Conservation (phyloP, 2,113 vertebrate genomes). For the Passer montanus region DNA sequence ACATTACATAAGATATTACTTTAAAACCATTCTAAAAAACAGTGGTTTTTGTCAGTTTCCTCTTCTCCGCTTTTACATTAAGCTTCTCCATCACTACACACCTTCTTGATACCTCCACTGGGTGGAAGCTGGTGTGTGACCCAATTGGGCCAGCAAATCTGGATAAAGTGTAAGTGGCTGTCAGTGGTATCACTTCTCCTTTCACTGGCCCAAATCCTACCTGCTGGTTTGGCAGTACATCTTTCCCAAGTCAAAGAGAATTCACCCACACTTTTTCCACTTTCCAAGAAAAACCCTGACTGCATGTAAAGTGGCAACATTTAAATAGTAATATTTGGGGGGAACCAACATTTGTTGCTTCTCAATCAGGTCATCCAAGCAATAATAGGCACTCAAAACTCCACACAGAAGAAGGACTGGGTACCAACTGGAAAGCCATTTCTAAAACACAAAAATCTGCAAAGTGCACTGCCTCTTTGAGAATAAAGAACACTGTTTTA, state of each 20-base stretch:
- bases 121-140: not conserved
- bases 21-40: not conserved
- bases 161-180: not conserved
- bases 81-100: not conserved
- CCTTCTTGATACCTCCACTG: not conserved
- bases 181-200: rapidly evolving
- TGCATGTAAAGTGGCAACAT: not conserved
- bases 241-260: not conserved
- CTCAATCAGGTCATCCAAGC: not conserved
- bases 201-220: not conserved
- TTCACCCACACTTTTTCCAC: not conserved
- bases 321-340: not conserved
- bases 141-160: not conserved
- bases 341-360: not conserved
- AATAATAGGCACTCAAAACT: not conserved
- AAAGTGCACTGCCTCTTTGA: not conserved
- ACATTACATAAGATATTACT: rapidly evolving
- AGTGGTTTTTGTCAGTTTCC: not conserved
- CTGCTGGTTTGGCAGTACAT: not conserved
- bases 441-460: not conserved
- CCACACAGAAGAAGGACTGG: not conserved
- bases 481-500: not conserved
- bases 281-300: not conserved
- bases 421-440: not conserved
- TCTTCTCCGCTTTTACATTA: not conserved